phyloP scores from a whole-genome alignment of 2,113 vertebrate species.

The Azemiops feae region DNA sequence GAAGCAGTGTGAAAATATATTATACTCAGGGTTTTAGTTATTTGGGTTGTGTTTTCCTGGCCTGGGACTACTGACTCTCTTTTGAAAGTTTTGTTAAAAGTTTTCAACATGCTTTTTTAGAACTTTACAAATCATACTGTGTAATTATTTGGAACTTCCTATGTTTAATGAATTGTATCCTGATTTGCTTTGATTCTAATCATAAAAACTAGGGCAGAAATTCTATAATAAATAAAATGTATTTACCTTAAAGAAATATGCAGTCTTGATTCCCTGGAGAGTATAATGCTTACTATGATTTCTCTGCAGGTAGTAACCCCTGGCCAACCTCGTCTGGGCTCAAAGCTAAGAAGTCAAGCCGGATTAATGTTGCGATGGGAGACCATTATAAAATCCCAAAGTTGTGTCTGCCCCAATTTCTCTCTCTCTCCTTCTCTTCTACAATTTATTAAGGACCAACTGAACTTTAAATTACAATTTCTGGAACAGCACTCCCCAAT shows the following conservation, averaged over 20 bases:
- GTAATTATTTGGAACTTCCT: not conserved
- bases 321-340: not conserved
- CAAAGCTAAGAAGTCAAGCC: not conserved
- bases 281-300: not conserved
- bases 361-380: not conserved
- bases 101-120: not conserved
- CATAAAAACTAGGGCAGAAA: not conserved
- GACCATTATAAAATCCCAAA: not conserved
- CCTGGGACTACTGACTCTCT: not conserved
- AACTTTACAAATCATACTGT: not conserved
- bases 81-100: not conserved
- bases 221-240: not conserved
- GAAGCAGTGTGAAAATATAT: not conserved
- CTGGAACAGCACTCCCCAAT: not conserved
- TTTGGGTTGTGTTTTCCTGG: not conserved
- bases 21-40: not conserved
- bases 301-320: not conserved
- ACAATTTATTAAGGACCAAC: not conserved
- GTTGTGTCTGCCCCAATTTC: not conserved
- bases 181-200: not conserved
- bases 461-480: not conserved
- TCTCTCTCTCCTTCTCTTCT: not conserved
- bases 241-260: not conserved
- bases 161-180: not conserved
- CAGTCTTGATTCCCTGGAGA: not conserved